phyloP scores from a whole-genome alignment of 2,797 vertebrate species.

The Argyrosomus regius region DNA sequence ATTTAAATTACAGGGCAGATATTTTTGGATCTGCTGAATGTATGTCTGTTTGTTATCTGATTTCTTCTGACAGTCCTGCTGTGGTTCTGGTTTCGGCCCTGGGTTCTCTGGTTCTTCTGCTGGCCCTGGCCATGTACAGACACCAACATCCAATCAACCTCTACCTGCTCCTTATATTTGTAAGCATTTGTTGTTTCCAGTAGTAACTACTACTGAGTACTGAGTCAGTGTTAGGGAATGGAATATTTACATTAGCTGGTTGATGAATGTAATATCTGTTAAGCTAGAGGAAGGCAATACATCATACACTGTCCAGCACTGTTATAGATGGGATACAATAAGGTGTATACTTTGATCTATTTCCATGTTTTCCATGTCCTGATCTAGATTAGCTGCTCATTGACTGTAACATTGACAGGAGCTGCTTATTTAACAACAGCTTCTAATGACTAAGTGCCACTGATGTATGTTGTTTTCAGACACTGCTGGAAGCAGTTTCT shows the following conservation, averaged over 20 bases:
- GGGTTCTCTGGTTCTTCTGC: slow-evolving; percentile 89
- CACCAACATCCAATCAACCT: slow-evolving; percentile 94
- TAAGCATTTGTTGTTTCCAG: slow-evolving; percentile 79
- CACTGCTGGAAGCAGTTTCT: slow-evolving; percentile 91
- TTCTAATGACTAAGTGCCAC: background rate
- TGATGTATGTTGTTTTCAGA: slow-evolving; percentile 83
- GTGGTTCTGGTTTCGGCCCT: slow-evolving; percentile 89
- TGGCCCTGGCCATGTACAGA: slow-evolving; percentile 90
- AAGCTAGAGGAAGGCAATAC: background rate
- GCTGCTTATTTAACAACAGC: background rate
- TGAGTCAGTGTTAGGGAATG: background rate
- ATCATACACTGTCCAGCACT: background rate
- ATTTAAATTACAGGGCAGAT: background rate
- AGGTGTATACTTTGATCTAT: background rate
- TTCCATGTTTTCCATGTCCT: background rate
- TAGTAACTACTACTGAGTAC: background rate
- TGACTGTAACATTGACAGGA: background rate
- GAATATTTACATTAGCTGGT: background rate
- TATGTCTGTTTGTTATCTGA: background rate
- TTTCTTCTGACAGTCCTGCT: slow-evolving; percentile 83
- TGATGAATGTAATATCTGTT: background rate
- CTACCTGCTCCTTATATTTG: slow-evolving; percentile 94
- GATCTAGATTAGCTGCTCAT: background rate
- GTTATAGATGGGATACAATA: too few relatives aligned
- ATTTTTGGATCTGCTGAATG: background rate